These are phyloP conservation scores for Eulemur rubriventer DNA, from an alignment of 2,797 vertebrate species.

Conservation along the genomic window DNA sequence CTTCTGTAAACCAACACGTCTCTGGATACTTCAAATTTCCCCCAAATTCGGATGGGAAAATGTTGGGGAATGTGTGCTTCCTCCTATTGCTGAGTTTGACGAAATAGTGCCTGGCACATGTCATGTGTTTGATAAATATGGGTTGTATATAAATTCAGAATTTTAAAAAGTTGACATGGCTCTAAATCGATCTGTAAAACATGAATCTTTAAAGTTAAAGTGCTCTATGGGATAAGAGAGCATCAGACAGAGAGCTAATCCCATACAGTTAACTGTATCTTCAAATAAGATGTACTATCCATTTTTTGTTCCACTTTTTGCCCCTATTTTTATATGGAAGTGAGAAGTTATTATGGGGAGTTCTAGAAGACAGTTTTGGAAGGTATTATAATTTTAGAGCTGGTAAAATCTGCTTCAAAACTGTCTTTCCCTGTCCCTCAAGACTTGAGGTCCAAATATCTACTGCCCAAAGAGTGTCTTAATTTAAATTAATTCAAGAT, in stretches of 20 bases:
- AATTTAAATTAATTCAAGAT: conserved; percentile 3
- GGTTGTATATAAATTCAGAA: background rate
- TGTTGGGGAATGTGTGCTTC: background rate
- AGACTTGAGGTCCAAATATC: background rate
- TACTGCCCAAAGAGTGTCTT: background rate
- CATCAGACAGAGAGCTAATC: background rate
- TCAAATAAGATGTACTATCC: background rate
- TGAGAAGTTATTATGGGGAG: background rate
- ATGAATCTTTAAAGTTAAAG: background rate
- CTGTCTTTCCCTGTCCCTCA: background rate
- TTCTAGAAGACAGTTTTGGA: background rate
- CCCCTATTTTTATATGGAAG: background rate
- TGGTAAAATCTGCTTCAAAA: background rate
- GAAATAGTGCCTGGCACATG: background rate
- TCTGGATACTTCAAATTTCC: background rate
- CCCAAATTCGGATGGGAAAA: background rate
- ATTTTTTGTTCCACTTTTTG: background rate
- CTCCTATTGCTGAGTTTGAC: background rate
- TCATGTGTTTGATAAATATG: background rate
- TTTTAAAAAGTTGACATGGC: background rate
- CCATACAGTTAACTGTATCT: too few species aligned
- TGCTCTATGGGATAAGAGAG: background rate
- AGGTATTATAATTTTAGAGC: background rate
- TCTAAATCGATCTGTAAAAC: background rate
- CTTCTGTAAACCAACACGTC: background rate